Conservation (phyloP, 2,797 vertebrate species). For the Paratrypauchen microcephalus region DNA sequence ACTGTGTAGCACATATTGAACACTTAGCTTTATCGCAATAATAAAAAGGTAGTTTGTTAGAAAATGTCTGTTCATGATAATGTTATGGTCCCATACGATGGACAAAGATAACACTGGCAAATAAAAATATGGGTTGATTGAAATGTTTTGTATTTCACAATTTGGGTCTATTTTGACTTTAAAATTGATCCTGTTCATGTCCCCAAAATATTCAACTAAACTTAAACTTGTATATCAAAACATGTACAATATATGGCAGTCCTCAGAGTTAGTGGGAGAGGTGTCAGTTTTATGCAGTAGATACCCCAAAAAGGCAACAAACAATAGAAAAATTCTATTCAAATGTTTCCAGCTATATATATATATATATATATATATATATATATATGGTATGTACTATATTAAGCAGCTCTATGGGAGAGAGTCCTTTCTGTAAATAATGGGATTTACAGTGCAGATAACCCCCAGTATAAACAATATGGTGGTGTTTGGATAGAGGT, state of each 20-base stretch:
- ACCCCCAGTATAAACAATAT: conserved; percentile 63
- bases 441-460: conserved; percentile 68
- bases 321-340: background rate
- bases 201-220: background rate
- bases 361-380: no score
- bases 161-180: background rate
- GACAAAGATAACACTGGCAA: background rate
- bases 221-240: background rate
- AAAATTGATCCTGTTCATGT: background rate
- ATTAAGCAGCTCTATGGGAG: conserved; percentile 5
- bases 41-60: background rate
- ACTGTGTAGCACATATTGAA: background rate
- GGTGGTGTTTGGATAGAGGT: conserved; percentile 45
- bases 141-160: background rate
- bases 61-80: background rate
- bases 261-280: background rate
- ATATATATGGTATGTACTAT: background rate
- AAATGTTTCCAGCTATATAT: background rate
- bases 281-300: background rate
- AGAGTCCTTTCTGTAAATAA: conserved; percentile 37
- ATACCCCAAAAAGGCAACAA: background rate
- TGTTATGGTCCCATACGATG: background rate
- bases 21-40: background rate
- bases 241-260: background rate
- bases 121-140: background rate